Conservation (phyloP, 2,888 invertebrate genomes). For the Cerceris ruficornis region DNA sequence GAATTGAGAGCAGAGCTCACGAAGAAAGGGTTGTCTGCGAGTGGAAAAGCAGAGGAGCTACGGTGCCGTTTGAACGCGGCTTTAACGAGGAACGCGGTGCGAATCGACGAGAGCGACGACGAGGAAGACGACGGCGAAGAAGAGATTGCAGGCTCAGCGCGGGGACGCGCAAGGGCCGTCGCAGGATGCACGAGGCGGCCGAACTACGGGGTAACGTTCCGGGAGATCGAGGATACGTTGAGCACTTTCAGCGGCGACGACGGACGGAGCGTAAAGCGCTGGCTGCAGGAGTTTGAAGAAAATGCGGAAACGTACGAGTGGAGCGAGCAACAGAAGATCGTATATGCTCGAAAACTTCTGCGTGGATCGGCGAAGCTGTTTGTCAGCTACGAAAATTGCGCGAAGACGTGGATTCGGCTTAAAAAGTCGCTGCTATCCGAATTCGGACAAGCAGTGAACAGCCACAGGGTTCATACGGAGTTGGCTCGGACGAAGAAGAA, state of each 20-base stretch:
- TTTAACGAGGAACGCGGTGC: neutral
- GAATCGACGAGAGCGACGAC: neutral
- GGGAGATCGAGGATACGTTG: conserved; percentile 31
- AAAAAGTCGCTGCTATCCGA: conserved; percentile 20
- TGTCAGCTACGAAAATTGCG: conserved; percentile 10
- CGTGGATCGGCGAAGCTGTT: conserved; percentile 22
- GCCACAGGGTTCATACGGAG: conserved; percentile 15
- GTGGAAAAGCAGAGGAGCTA: neutral
- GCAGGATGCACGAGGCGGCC: too few species aligned
- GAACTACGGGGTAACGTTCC: neutral
- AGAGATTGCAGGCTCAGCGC: too few species aligned
- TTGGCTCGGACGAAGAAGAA: conserved; percentile 13
- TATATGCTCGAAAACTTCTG: conserved; percentile 23
- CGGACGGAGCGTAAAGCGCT: conserved; percentile 5
- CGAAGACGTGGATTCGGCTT: conserved; percentile 1
- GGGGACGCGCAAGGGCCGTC: too few species aligned
- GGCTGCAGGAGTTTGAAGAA: conserved; percentile 25
- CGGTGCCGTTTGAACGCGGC: neutral
- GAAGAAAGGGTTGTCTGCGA: neutral
- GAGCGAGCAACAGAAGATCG: conserved; percentile 19
- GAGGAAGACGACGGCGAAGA: too few species aligned
- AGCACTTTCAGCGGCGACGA: conserved; percentile 33
- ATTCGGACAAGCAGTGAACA: conserved; percentile 20
- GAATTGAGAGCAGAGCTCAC: neutral
- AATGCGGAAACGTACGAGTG: conserved; percentile 22